Evolutionary conservation across 2,113 vertebrate genomes (phyloP).

Genomic region (Corapipo altera): DNA sequence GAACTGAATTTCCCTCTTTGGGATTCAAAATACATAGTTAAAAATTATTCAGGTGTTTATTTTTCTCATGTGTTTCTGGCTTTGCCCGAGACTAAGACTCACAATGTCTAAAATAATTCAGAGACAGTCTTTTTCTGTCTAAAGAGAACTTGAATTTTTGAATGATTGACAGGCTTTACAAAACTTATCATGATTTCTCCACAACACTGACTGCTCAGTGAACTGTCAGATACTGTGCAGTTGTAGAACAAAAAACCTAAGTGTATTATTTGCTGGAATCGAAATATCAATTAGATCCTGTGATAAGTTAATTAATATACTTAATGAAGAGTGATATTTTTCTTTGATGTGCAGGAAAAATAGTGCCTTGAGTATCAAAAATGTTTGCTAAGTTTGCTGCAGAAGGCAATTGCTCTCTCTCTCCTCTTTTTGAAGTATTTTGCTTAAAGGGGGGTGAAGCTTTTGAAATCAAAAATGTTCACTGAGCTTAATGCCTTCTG

Average conservation of each 20-base stretch:
- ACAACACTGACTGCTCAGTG: not conserved
- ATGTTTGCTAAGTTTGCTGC: not conserved
- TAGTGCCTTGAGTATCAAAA: not conserved
- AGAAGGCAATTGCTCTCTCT: not conserved
- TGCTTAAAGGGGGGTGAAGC: not conserved
- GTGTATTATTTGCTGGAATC: slow-evolving; percentile 10
- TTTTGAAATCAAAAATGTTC: slow-evolving; percentile 44
- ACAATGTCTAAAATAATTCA: not conserved
- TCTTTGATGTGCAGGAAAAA: slow-evolving; percentile 6
- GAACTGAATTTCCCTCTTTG: not conserved
- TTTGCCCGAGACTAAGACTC: not conserved
- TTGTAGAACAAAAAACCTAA: not conserved
- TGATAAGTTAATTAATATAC: slow-evolving; percentile 28
- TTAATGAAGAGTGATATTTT: slow-evolving; percentile 28
- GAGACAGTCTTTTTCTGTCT: not conserved
- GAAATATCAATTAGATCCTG: slow-evolving; percentile 37
- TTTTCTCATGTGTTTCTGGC: not conserved
- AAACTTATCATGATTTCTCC: not conserved
- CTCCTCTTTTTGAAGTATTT: slow-evolving; percentile 31
- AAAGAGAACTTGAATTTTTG: not conserved
- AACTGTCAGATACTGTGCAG: slow-evolving; percentile 2
- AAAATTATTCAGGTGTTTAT: not conserved
- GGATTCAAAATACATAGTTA: not conserved
- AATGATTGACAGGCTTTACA: slow-evolving; percentile 29
- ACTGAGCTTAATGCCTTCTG: slow-evolving; percentile 48